Base-by-base conservation (phyloP, 2,888 invertebrate species). In the Phalangium opilio region DNA sequence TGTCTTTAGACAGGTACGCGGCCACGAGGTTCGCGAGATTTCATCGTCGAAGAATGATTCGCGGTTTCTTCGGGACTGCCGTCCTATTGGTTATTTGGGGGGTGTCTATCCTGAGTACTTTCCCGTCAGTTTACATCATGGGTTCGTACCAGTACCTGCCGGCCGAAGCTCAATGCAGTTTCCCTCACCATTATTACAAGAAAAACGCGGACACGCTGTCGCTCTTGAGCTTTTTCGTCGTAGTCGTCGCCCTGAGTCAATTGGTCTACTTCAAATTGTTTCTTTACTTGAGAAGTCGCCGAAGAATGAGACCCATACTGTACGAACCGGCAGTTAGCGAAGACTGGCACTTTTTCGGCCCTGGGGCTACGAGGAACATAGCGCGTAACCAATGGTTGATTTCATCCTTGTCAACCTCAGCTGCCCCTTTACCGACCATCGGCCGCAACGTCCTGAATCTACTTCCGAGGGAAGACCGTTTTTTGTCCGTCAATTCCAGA, bases 281-380 rank as follows among this genome's bases (percentile, higher is more conserved):
- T 43, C 32, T 52, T 15, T 47, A 47, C 17, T 34, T 52, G 11
- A 41, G 52, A 11, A 19, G 38, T 3, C 43, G 52, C 3, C 18
- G 52, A 11, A 50, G 38, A 44, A 52, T 52, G 52, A 39, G 52
- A 33, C 52, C 52, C 5, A 44, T 52, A 7, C 40, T 45, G 10
- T 50, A 50, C 21, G 52, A 52, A 36, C 50, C 52, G 14, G 52
- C 52, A 7, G 48, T 50, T 18, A 52, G 52, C 21, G 49, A 52
- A 32, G 50, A 52, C 35, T 52, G 52, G 52, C 46, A 45, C 7
- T 52, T 52, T 42, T 48, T 41, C 11, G 48, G 50, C 15, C 49
- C 44, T 3, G 35, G 44, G 14, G 42, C 36, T 12, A 43, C 27
- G 5, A 27, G 45, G 2, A 12, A 41, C 17, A 15, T 41, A 3